Conservation (phyloP, 2,113 vertebrate species). For the Colossoma macropomum region DNA sequence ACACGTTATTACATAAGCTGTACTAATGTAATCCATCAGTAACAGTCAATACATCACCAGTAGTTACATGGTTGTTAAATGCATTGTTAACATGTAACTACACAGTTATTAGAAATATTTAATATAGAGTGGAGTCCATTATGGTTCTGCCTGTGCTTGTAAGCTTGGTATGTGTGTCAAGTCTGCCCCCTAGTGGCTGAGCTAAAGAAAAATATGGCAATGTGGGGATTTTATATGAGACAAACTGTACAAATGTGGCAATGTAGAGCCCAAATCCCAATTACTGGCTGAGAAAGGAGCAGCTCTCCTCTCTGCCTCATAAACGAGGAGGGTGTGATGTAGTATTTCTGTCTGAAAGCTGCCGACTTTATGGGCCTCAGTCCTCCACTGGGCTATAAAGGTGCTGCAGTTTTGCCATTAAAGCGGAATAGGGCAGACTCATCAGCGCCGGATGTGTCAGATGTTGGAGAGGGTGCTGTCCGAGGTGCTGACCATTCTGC, state of each 20-base stretch:
- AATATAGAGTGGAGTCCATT: too few relatives aligned
- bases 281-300: not conserved
- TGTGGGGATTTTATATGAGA: not conserved
- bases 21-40: too few relatives aligned
- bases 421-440: not conserved
- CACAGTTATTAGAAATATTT: too few relatives aligned
- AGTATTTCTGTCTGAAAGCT: not conserved
- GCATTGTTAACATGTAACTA: too few relatives aligned
- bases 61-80: too few relatives aligned
- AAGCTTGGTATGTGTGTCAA: not conserved
- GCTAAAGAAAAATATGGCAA: not conserved
- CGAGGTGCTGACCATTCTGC: constrained; percentile 28
- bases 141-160: too few relatives aligned
- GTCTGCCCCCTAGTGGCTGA: constrained; percentile 37
- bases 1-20: too few relatives aligned
- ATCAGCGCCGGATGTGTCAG: not conserved
- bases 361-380: not conserved
- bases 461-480: constrained; percentile 19
- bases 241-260: not conserved
- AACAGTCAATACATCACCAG: too few relatives aligned
- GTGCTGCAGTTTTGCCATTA: not conserved
- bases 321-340: not conserved
- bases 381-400: not conserved
- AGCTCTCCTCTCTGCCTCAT: not conserved
- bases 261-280: not conserved